Conservation (phyloP, 1,140 invertebrate species). For the Sminthurides bifidus region DNA sequence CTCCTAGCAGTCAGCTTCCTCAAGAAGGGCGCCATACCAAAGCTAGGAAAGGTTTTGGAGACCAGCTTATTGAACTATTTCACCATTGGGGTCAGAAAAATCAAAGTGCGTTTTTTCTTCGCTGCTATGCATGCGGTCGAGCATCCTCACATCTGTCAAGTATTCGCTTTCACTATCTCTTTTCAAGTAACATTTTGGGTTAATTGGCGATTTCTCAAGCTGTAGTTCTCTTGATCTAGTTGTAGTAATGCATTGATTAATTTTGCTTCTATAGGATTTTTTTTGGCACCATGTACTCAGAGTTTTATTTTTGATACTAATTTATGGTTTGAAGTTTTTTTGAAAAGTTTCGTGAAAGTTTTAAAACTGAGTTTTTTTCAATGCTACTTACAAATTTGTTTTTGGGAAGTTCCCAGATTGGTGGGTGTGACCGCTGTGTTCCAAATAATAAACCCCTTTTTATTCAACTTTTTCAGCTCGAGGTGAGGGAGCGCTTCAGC, state of each 20-base stretch:
- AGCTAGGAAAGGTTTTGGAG: slow-evolving; percentile 19
- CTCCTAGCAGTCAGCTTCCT: slow-evolving; percentile 9
- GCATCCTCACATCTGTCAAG: slow-evolving; percentile 18
- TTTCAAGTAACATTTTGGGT: not conserved
- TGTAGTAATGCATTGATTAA: no score
- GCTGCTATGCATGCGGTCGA: slow-evolving; percentile 23
- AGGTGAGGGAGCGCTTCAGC: slow-evolving; percentile 9
- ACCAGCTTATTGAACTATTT: slow-evolving; percentile 25
- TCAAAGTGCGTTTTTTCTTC: slow-evolving; percentile 24
- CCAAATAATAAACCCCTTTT: no score
- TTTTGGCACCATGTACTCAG: no score
- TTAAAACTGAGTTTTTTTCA: no score
- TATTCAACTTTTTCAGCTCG: slow-evolving; percentile 9
- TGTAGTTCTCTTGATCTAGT: no score
- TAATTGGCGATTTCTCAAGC: not conserved
- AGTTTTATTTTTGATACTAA: no score
- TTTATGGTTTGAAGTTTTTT: no score
- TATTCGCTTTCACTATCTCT: slow-evolving; percentile 11
- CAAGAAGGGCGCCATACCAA: not conserved
- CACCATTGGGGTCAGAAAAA: slow-evolving; percentile 27
- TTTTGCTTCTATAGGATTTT: no score
- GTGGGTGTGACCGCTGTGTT: no score
- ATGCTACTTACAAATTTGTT: no score
- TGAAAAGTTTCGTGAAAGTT: no score
- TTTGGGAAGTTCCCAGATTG: no score